These are phyloP conservation scores for Dicrostonyx torquatus DNA, from an alignment of 2,797 vertebrate genomes.

Conservation along the genomic window DNA sequence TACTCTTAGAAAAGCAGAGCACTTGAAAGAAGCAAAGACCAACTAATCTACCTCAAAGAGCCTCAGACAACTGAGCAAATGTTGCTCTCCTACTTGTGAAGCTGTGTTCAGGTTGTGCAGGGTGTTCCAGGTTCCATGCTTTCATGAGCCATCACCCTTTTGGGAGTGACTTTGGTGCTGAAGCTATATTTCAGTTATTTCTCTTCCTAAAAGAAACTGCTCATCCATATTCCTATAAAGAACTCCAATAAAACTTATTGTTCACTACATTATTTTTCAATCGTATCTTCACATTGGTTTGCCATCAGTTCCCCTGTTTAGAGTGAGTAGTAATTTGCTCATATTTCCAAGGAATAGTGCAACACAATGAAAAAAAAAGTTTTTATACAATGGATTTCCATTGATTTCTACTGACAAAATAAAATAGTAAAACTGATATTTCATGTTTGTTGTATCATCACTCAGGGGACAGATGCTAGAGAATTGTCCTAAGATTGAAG, in stretches of 20 bases:
- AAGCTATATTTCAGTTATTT: neutral
- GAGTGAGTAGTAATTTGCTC: neutral
- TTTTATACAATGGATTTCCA: neutral
- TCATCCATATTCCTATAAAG: neutral
- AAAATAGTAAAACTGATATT: neutral
- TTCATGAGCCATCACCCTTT: neutral
- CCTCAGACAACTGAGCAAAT: neutral
- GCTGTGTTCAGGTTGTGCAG: neutral
- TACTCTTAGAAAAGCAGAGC: neutral
- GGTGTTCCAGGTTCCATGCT: neutral
- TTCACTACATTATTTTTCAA: neutral
- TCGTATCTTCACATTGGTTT: neutral
- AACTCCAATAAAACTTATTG: neutral
- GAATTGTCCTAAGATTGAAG: neutral
- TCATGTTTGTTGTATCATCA: neutral
- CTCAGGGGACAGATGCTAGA: neutral
- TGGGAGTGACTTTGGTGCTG: neutral
- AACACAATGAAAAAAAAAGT: neutral
- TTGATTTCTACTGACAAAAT: neutral
- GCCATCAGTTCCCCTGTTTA: neutral
- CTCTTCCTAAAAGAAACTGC: neutral
- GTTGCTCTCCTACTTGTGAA: too few species aligned
- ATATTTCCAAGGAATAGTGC: neutral
- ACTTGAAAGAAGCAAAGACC: neutral
- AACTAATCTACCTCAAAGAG: neutral